Evolutionary conservation across 2,797 vertebrate species (phyloP).

Genomic region (Lerista edwardsae): DNA sequence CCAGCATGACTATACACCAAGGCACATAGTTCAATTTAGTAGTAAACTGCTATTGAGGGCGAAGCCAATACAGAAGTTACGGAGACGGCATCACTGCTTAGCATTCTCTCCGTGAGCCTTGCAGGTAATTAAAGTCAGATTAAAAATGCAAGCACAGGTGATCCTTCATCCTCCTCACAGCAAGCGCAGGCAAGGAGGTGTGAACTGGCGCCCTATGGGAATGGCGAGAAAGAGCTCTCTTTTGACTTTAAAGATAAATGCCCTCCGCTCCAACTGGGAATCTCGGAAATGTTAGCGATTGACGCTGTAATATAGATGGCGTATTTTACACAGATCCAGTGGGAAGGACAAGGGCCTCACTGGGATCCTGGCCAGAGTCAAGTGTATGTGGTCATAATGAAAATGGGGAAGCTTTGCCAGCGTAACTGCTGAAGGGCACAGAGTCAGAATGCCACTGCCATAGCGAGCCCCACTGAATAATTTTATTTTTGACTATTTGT

Average conservation of each 20-base stretch:
- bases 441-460: neutral
- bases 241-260: accelerated
- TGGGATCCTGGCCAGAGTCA: neutral
- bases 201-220: neutral
- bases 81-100: conserved; percentile 24
- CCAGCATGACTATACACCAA: no score
- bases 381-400: neutral
- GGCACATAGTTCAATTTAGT: neutral
- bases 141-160: conserved; percentile 40
- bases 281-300: neutral
- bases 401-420: neutral
- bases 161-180: conserved; percentile 31
- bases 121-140: conserved; percentile 39
- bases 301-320: neutral
- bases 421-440: neutral
- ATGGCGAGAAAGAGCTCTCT: neutral
- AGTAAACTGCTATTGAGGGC: neutral
- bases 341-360: no score
- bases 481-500: neutral
- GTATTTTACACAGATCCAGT: neutral
- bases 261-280: neutral
- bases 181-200: conserved; percentile 16
- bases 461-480: neutral
- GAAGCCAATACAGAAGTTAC: neutral
- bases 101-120: conserved; percentile 1